phyloP scores from a whole-genome alignment of 2,888 invertebrate species.

The Trissonchulus sp. region DNA sequence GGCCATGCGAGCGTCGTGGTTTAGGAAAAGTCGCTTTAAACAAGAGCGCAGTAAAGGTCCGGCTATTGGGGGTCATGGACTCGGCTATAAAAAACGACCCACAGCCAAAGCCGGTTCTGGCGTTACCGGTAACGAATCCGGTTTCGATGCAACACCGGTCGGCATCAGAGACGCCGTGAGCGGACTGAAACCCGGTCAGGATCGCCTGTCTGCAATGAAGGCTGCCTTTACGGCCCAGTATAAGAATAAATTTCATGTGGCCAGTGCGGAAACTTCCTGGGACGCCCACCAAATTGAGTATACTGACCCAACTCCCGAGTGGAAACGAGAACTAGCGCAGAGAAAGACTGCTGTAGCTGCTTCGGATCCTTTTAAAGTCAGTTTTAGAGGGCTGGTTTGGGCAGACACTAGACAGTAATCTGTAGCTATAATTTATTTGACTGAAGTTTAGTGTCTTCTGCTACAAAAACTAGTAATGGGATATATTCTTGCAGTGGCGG shows the following conservation, averaged over 20 bases:
- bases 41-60: too few relatives aligned
- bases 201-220: constrained; percentile 29
- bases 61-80: constrained; percentile 29
- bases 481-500: too few relatives aligned
- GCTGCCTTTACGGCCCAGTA: constrained; percentile 26
- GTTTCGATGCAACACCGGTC: constrained; percentile 20
- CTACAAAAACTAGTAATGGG: too few relatives aligned
- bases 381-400: too few relatives aligned
- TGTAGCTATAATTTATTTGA: too few relatives aligned
- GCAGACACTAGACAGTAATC: too few relatives aligned
- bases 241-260: constrained; percentile 17
- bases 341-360: not conserved
- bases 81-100: constrained; percentile 26
- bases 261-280: constrained; percentile 27
- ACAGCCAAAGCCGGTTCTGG: not conserved
- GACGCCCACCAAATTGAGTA: constrained; percentile 24
- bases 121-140: not conserved
- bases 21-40: constrained; percentile 23
- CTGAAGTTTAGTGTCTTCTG: too few relatives aligned
- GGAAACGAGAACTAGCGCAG: not conserved
- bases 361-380: not conserved
- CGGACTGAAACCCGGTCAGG: not conserved
- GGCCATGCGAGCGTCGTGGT: constrained; percentile 63
- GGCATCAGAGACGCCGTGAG: constrained; percentile 23
- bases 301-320: constrained; percentile 28